These are phyloP conservation scores for Lophotriccus pileatus DNA, from an alignment of 2,797 vertebrate genomes.

Conservation along the genomic window DNA sequence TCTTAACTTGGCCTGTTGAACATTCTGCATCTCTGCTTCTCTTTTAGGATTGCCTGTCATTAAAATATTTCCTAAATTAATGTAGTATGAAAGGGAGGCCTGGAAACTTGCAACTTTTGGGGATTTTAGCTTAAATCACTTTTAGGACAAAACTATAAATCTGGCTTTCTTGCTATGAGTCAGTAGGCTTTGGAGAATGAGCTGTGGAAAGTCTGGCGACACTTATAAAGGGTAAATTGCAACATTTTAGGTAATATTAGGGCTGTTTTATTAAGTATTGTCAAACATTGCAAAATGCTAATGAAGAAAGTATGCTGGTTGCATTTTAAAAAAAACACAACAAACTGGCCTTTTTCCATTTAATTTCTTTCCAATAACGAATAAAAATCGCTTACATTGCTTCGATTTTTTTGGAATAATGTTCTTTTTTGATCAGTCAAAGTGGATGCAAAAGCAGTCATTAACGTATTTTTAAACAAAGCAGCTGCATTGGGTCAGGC, in stretches of 20 bases:
- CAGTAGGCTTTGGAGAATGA: slow-evolving; percentile 35
- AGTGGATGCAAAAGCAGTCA: slow-evolving; percentile 34
- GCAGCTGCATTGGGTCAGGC: slow-evolving; percentile 39
- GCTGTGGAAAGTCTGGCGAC: slow-evolving; percentile 53
- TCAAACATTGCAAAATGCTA: slow-evolving; percentile 52
- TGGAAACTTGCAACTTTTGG: slow-evolving; percentile 29
- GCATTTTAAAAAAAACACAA: not conserved
- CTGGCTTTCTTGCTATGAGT: not conserved
- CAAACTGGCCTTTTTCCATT: slow-evolving; percentile 35
- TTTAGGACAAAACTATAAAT: slow-evolving; percentile 46
- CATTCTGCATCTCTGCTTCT: slow-evolving; percentile 28
- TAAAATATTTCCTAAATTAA: slow-evolving; percentile 61
- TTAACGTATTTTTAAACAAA: slow-evolving; percentile 36
- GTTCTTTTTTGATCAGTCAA: slow-evolving; percentile 29
- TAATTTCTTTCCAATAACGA: slow-evolving; percentile 63
- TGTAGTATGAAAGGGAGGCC: slow-evolving; percentile 32
- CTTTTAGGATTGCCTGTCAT: slow-evolving; percentile 53
- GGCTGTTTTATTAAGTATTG: slow-evolving; percentile 62
- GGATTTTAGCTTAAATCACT: slow-evolving; percentile 42
- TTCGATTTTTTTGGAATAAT: slow-evolving; percentile 39
- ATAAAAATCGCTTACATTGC: slow-evolving; percentile 30
- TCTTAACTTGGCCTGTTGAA: not conserved
- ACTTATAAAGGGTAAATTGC: slow-evolving; percentile 45
- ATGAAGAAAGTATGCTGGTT: slow-evolving; percentile 51
- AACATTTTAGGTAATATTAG: slow-evolving; percentile 58